phyloP scores from a whole-genome alignment of 2,797 vertebrate species.

The Amblyraja radiata region DNA sequence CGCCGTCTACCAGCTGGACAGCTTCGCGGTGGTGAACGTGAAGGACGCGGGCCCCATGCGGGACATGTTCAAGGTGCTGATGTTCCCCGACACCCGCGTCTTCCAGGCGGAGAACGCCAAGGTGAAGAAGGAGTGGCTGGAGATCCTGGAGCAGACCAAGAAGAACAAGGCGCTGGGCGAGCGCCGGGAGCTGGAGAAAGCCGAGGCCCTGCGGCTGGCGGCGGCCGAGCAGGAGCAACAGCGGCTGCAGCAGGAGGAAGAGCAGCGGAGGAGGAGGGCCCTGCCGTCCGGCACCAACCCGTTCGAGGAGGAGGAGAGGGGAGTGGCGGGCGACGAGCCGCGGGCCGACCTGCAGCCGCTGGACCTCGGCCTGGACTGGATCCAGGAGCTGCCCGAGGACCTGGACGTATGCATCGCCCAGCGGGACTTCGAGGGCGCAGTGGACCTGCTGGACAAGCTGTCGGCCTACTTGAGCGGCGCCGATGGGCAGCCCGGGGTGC shows the following conservation, averaged over 20 bases:
- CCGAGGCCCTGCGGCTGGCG: slow-evolving; percentile 1
- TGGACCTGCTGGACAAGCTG: slow-evolving; percentile 88
- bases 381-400: slow-evolving; percentile 92
- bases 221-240: neutral
- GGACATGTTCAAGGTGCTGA: slow-evolving; percentile 98
- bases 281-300: slow-evolving; percentile 66
- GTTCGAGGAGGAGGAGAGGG: slow-evolving; percentile 61
- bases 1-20: slow-evolving; percentile 85
- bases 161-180: slow-evolving; percentile 79
- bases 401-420: slow-evolving; percentile 95
- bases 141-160: slow-evolving; percentile 91
- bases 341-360: slow-evolving; percentile 60
- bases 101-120: slow-evolving; percentile 97
- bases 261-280: slow-evolving; percentile 42
- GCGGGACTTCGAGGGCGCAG: slow-evolving; percentile 91
- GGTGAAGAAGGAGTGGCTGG: slow-evolving; percentile 96
- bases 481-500: slow-evolving; percentile 69
- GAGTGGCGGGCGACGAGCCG: too few species aligned
- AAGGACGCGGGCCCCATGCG: slow-evolving; percentile 98
- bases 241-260: neutral
- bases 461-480: slow-evolving; percentile 79
- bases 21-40: slow-evolving; percentile 88
- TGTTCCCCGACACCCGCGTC: slow-evolving; percentile 93
- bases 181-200: slow-evolving; percentile 70
- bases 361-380: slow-evolving; percentile 83